Evolutionary conservation across 2,888 invertebrate species (phyloP).

Genomic region (Dugesia japonica): DNA sequence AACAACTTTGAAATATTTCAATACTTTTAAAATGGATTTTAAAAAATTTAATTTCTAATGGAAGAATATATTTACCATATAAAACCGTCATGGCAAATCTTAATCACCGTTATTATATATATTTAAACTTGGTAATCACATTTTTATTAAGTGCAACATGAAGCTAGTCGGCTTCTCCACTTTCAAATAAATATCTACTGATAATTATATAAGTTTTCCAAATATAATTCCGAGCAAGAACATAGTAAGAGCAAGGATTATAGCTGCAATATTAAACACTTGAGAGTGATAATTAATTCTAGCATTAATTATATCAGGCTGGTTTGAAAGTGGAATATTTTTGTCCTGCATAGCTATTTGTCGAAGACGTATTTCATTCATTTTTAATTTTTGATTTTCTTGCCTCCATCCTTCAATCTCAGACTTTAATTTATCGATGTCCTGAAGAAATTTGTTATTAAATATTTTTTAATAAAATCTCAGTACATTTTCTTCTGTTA

Average conservation of each 20-base stretch:
- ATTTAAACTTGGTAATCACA: not conserved
- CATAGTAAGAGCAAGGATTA: not conserved
- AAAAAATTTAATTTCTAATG: too few species aligned
- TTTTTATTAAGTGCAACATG: not conserved
- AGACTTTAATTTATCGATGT: not conserved
- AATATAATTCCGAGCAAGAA: not conserved
- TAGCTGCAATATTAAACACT: not conserved
- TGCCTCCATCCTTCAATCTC: not conserved
- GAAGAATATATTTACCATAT: too few species aligned
- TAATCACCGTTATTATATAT: too few species aligned
- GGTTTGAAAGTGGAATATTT: not conserved
- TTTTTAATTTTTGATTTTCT: conserved; percentile 8
- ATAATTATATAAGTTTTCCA: not conserved
- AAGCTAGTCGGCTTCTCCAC: not conserved
- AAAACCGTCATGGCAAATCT: too few species aligned
- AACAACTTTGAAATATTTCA: too few species aligned
- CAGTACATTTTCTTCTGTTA: conserved; percentile 8
- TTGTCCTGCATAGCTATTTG: conserved; percentile 2
- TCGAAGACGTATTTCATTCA: not conserved
- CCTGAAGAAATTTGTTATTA: too few species aligned
- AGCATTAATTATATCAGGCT: not conserved
- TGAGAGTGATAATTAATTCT: not conserved
- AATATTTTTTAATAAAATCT: too few species aligned
- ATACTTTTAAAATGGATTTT: too few species aligned
- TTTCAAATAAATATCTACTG: not conserved